Evolutionary conservation across 1,140 invertebrate species (phyloP).

Genomic region (Lordiphosa collinella): DNA sequence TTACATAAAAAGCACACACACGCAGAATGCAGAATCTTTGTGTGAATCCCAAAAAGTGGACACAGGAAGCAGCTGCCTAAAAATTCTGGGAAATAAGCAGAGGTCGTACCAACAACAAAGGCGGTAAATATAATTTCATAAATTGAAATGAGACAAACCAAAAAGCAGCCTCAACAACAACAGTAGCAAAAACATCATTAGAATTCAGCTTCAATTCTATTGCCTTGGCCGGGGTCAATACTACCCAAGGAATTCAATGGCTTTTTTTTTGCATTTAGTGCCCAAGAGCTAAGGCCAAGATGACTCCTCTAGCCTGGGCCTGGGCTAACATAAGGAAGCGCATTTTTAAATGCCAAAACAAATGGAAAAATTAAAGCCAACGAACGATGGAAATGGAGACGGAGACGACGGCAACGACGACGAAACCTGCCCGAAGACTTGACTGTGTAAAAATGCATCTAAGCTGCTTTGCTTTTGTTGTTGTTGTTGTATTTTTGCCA

Average conservation of each 20-base stretch:
- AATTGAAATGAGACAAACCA: constrained; percentile 64
- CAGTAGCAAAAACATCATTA: constrained; percentile 56
- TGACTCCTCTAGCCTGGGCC: constrained; percentile 2
- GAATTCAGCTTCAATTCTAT: constrained; percentile 38
- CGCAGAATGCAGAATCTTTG: constrained; percentile 15
- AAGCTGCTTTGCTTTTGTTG: constrained; percentile 45
- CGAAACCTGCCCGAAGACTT: constrained; percentile 31
- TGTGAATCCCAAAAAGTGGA: constrained; percentile 28
- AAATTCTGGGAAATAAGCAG: constrained; percentile 66
- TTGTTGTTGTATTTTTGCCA: constrained; percentile 34
- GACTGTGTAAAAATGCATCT: constrained; percentile 69
- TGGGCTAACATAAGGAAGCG: constrained; percentile 51
- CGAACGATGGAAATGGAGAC: constrained; percentile 39
- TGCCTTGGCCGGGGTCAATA: constrained; percentile 68
- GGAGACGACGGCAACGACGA: constrained; percentile 6
- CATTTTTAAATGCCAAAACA: constrained; percentile 77
- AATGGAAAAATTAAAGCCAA: constrained; percentile 77
- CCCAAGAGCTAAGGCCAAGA: constrained; percentile 38
- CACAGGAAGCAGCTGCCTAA: constrained; percentile 72
- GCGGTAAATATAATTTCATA: constrained; percentile 57
- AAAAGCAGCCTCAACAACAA: constrained; percentile 17
- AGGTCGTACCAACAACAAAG: constrained; percentile 27
- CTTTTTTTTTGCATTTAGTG: constrained; percentile 47
- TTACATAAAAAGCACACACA: constrained; percentile 20
- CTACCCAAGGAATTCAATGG: constrained; percentile 74